Percentiles rank a stretch among this genome's conserved stretches.
Evolutionary conservation across 2,888 invertebrate species (phyloP).

Genomic region (Apodemia duryi): DNA sequence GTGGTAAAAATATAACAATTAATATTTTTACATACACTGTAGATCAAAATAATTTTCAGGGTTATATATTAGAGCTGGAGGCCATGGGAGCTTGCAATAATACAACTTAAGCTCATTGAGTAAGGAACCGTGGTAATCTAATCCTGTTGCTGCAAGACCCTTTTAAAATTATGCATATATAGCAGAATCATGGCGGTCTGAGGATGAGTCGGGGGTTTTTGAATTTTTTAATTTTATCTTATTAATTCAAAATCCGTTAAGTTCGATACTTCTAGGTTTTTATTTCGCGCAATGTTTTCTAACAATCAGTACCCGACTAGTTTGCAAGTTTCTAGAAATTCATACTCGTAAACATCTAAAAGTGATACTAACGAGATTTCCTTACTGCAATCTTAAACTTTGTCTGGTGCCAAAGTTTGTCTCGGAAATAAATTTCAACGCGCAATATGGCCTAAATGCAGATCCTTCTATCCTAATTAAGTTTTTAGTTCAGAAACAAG

Average conservation of each 20-base stretch:
- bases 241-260: not conserved
- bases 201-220: no score
- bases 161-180: no score
- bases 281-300: not conserved
- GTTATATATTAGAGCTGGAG: no score
- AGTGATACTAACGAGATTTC: slow-evolving; percentile 8
- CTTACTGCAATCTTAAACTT: not conserved
- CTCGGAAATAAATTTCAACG: not conserved
- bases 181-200: no score
- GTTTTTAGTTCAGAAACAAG: not conserved
- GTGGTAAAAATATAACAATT: no score
- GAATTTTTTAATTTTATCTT: no score
- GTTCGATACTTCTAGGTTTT: not conserved
- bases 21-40: no score
- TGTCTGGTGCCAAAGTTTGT: slow-evolving; percentile 1
- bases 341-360: slow-evolving; percentile 4
- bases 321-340: slow-evolving; percentile 3
- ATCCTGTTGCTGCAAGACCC: no score
- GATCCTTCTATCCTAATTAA: slow-evolving; percentile 4
- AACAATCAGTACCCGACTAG: not conserved
- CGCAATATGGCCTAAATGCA: slow-evolving; percentile 1
- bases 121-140: no score
- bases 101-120: no score
- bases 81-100: no score
- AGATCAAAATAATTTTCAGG: no score